phyloP scores from a whole-genome alignment of 2,113 vertebrate species.

The Myodes glareolus region DNA sequence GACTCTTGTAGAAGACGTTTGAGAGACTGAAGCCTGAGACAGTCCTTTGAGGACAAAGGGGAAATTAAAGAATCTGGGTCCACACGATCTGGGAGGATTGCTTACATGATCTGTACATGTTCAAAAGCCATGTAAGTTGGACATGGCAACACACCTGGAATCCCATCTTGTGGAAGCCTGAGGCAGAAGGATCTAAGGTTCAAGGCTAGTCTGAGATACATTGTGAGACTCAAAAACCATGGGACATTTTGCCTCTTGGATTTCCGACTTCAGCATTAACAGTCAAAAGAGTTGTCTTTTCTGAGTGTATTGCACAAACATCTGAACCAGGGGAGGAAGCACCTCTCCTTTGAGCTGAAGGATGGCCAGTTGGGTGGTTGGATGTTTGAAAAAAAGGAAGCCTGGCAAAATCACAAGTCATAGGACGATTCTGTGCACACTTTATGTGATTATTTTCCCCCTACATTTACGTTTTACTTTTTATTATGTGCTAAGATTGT shows the following conservation, averaged over 20 bases:
- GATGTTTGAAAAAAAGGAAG: conserved; percentile 90
- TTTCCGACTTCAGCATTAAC: conserved; percentile 88
- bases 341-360: conserved; percentile 91
- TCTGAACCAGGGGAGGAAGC: conserved; percentile 93
- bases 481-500: conserved; percentile 88
- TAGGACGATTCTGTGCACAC: conserved; percentile 89
- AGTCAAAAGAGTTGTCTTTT: conserved; percentile 91
- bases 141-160: not conserved
- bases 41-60: conserved; percentile 92
- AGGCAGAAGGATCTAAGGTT: not conserved
- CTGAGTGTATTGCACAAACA: conserved; percentile 92
- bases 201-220: not conserved
- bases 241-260: conserved; percentile 91
- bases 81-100: conserved; percentile 91
- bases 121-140: conserved; percentile 92
- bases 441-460: conserved; percentile 90
- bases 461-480: conserved; percentile 89
- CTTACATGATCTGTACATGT: conserved; percentile 89
- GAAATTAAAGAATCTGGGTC: conserved; percentile 93
- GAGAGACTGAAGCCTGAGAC: conserved; percentile 90
- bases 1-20: conserved; percentile 91
- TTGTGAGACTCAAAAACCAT: not conserved
- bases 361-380: conserved; percentile 89
- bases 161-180: not conserved
- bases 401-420: conserved; percentile 89